Evolutionary conservation across 2,888 invertebrate genomes (phyloP), one percentile per base, ranked within the genome.

Genomic region (Drosophila robusta): DNA sequence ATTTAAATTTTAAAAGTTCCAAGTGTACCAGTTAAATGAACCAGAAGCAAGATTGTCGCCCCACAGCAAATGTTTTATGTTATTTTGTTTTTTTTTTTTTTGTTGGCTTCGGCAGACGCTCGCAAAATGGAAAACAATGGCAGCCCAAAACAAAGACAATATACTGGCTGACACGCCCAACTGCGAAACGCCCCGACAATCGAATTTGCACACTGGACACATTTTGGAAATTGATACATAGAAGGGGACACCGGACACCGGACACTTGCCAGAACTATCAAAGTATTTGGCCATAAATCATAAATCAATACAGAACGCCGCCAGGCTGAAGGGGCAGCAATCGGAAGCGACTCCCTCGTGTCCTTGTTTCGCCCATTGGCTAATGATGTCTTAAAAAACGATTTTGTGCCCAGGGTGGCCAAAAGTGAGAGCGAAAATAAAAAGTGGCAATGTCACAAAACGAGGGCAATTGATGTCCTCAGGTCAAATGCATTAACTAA

Each of bases 31-130:
- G 91, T 90, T 90, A 90, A 90, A 90, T 90, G 91, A 91, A 90
- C 85, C 87, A 90, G 91, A 91, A 90, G 90, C 91, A 91, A 90
- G 90, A 90, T 90, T 90, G 91, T 89, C 80, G 82, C 65, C 54
- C 42, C 69, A 61, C 34, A 57, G 55, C 24, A 56, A 56, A 73
- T 52, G 52, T 45, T 63, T 57, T 41, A 50, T 47, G 39, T 32
- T 62, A 3, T 26, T 9, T 42, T 8, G 14, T 22, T 47, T 49
- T 46, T 6, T 24, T 38, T 41, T 22, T n/a, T 11, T 16, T 16
- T 16, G 58, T 18, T 12, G 44, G 22, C 18, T 66, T 12, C 39
- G 34, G 34, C 63, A 66, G 63, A 52, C 66, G 44, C 67, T 55
- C n/a, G 38, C 32, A 38, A 38, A 60, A 62, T 39, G 41, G 12